Base-by-base conservation (phyloP, 2,888 invertebrate genomes). In the Eristalinus aeneus region DNA sequence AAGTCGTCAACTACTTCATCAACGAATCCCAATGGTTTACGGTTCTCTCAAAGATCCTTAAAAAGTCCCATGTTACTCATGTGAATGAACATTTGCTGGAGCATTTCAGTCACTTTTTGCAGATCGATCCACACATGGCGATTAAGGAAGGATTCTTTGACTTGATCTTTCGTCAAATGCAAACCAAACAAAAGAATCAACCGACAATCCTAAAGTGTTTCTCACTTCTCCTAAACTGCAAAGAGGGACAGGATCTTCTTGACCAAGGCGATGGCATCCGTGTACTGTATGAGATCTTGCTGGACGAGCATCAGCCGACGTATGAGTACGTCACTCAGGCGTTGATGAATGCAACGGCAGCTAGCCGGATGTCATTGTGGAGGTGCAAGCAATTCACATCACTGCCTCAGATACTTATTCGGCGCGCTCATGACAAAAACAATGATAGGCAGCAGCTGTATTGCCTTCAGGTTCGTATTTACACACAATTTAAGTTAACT, bases 201-300 rank as follows among this genome's bases (percentile, higher is more conserved):
- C 84, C 89, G n/a, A 81, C 89, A 84, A 83, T 89, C 12, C 88
- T 91, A 88, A 92, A 92, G 88, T 92, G 91, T 5, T 91, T 92
- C 20, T 90, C 90, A 0, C 79, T 92, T 56, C 63, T 92, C 1
- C 75, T 92, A n/a, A 90, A 90, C 64, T 91, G 91, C 68, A 72
- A 22, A 0, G 89, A 91, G 27, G 92, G 91, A 0, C 91, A 91
- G 53, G 83, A 88, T 0, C 88, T 88, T 10, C 90, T 91, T 32
- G 90, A 90, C 60, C 75, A 86, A 2, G 46, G 88, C 0, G 90
- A 92, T 80, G 90, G 91, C 22, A 60, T 91, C 0, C 82, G 86
- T 27, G 64, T 91, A 23, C 78, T 92, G 12, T 89, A 90, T 78
- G 81, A 86, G 0, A 80, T 91, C 10, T 88, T 91, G 2, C 67